Evolutionary conservation across 2,888 invertebrate genomes (phyloP), one percentile per base, ranked within the genome.

Genomic region (Agonopterix arenella): DNA sequence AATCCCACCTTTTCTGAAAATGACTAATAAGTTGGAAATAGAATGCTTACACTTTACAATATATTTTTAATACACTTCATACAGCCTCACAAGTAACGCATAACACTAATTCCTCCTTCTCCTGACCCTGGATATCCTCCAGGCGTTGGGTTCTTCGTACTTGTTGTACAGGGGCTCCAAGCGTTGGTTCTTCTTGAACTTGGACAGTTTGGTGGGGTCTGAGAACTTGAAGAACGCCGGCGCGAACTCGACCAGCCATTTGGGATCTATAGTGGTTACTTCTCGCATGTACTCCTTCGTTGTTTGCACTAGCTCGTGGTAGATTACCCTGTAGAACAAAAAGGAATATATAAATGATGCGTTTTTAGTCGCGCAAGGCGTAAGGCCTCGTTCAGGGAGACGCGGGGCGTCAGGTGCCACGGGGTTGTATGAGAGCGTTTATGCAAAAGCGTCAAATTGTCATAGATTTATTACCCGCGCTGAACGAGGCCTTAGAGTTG

Each of bases 201-300:
- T 98, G 79, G 98, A 98, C 38, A 99, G 91, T 79, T 98, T 99
- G 0, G 99, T 99, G 2, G 98, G 98, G 84, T 99, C 99, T 5
- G 97, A 97, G 89, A 99, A 98, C 79, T 97, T 97, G 90, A 99
- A 99, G 91, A 99, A 99, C 0, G 99, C 98, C 0, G 99, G 98
- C 0, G 99, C 99, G 78, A 98, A 99, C 78, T 99, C 99, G 0
- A 99, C 98, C 51, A 99, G 90, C 99, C 99, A 99, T 79, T 97
- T 97, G 0, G 98, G 97, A 86, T 98, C 98, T 50, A 98, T 97
- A 0, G 97, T 96, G 0, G 97, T 97, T 9, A 99, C 98, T 84
- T 99, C 98, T 36, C 98, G 91, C 99, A 99, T 99, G 80, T 99
- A 99, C 76, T 99, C 99, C 74, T 99, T 99, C 0, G 99, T 99